These are phyloP conservation scores for Spialia ferax DNA, from an alignment of 2,888 invertebrate genomes.

Conservation along the genomic window DNA sequence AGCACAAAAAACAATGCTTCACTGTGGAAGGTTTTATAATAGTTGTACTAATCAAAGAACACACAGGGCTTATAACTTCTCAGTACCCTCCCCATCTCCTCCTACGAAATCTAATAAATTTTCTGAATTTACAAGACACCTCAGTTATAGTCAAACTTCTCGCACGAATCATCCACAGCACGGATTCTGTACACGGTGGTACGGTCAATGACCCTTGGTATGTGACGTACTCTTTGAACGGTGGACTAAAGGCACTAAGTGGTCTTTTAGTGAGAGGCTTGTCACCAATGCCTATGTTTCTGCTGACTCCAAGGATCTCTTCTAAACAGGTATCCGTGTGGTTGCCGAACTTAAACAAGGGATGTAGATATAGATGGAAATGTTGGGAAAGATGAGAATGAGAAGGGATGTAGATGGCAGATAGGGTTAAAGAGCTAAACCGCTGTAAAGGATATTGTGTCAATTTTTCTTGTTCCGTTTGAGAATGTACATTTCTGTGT, in stretches of 20 bases:
- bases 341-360: slow-evolving; percentile 59
- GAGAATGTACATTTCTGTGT: too few relatives aligned
- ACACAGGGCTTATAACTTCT: too few relatives aligned
- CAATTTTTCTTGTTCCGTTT: too few relatives aligned
- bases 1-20: too few relatives aligned
- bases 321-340: slow-evolving; percentile 58
- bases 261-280: slow-evolving; percentile 45
- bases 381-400: too few relatives aligned
- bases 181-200: slow-evolving; percentile 72
- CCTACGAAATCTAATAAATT: too few relatives aligned
- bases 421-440: too few relatives aligned
- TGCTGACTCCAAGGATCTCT: slow-evolving; percentile 50
- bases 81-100: too few relatives aligned
- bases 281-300: slow-evolving; percentile 32
- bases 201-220: slow-evolving; percentile 71
- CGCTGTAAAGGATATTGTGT: too few relatives aligned
- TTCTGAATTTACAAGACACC: slow-evolving; percentile 54
- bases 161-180: slow-evolving; percentile 70
- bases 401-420: too few relatives aligned
- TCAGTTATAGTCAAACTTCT: slow-evolving; percentile 59
- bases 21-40: too few relatives aligned
- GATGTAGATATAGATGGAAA: neutral
- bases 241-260: slow-evolving; percentile 60
- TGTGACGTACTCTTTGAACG: slow-evolving; percentile 64
- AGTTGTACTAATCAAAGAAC: too few relatives aligned